Conservation (phyloP, 2,888 invertebrate species). For the Phyllotreta cruciferae region DNA sequence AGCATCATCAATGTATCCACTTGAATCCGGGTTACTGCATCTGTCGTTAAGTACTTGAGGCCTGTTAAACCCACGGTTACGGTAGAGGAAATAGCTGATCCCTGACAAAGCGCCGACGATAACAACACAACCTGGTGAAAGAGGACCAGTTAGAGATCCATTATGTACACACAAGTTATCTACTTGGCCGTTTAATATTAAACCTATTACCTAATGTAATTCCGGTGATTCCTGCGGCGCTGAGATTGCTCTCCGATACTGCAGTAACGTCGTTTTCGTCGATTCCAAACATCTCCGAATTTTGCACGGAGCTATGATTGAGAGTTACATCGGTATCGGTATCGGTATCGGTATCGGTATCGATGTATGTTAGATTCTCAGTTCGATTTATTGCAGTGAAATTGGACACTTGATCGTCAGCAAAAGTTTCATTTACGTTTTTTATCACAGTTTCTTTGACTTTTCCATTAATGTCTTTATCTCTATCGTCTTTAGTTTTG, state of each 20-base stretch:
- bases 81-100: constrained; percentile 72
- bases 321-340: constrained; percentile 47
- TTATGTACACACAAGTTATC: too few species aligned
- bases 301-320: constrained; percentile 47
- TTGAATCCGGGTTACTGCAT: constrained; percentile 85
- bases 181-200: too few species aligned
- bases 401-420: constrained; percentile 47
- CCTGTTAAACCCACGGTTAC: constrained; percentile 78
- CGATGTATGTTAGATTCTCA: constrained; percentile 50
- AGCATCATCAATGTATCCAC: constrained; percentile 86
- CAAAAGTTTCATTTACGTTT: constrained; percentile 47
- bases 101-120: constrained; percentile 70
- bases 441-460: constrained; percentile 57
- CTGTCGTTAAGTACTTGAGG: constrained; percentile 84
- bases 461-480: constrained; percentile 35
- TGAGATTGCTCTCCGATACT: constrained; percentile 47
- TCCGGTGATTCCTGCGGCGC: constrained; percentile 67
- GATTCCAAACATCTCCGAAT: constrained; percentile 44
- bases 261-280: constrained; percentile 40
- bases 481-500: constrained; percentile 34
- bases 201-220: constrained; percentile 64
- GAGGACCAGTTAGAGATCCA: neutral
- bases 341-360: constrained; percentile 46
- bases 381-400: constrained; percentile 48
- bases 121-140: constrained; percentile 64